These are phyloP conservation scores for Drosophila varians DNA, from an alignment of 1,140 invertebrate genomes.

Conservation along the genomic window DNA sequence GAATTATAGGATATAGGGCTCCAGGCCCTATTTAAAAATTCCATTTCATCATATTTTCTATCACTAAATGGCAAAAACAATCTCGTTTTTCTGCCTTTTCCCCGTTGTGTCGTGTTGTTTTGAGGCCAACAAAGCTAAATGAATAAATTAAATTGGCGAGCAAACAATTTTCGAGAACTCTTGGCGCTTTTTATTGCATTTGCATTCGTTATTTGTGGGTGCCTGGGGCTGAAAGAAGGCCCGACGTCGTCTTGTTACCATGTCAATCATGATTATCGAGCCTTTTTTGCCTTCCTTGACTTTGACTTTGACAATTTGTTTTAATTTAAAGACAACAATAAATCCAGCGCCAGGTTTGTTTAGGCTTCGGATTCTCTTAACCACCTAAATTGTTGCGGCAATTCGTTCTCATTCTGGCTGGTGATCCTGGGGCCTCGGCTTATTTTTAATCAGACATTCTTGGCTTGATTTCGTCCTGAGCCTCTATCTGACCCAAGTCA, in stretches of 20 bases:
- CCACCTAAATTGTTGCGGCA: neutral
- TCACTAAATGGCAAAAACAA: constrained; percentile 9
- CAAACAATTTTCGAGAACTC: constrained; percentile 59
- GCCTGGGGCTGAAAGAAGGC: neutral
- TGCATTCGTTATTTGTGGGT: constrained; percentile 58
- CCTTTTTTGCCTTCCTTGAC: constrained; percentile 23
- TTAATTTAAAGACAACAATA: constrained; percentile 48
- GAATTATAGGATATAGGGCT: neutral
- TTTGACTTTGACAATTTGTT: constrained; percentile 67
- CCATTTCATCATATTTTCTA: constrained; percentile 35
- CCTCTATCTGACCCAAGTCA: constrained; percentile 25
- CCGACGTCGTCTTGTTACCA: constrained; percentile 5
- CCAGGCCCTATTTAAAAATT: neutral
- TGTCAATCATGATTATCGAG: constrained; percentile 72
- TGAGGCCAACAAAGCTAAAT: constrained; percentile 43
- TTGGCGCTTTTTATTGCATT: constrained; percentile 65
- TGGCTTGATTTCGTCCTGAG: constrained; percentile 10
- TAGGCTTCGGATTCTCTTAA: neutral
- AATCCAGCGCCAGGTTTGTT: neutral
- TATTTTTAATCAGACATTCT: constrained; percentile 23
- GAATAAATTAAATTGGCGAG: constrained; percentile 74
- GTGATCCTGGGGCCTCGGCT: constrained; percentile 15
- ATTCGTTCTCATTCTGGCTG: neutral
- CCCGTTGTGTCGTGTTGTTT: constrained; percentile 41
- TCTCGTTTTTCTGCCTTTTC: constrained; percentile 10